Evolutionary conservation across 1,140 invertebrate genomes (phyloP), one percentile per base, ranked within the genome.

Genomic region (Drosophila yakuba): DNA sequence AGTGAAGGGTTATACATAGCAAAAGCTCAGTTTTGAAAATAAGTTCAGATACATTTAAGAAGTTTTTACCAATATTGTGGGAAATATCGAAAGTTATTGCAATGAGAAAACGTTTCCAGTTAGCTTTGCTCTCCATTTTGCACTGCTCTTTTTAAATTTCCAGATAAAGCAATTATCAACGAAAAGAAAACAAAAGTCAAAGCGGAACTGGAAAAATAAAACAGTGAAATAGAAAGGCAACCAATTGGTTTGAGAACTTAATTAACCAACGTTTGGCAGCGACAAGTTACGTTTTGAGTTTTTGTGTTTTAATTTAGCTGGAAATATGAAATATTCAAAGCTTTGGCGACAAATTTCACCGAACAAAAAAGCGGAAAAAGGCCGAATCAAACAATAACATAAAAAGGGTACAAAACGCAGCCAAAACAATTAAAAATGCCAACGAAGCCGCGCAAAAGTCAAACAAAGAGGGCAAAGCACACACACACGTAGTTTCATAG

Each of bases 361-460:
- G 44, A 78, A 52, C 23, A 55, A 47, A 58, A 57, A 35, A 11
- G 23, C 35, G 43, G 23, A 45, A 36, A 63, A 56, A 28, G 20
- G 36, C 61, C 66, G 45, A 67, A 66, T 66, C 45, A 67, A 67
- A 66, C 35, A 55, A 45, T 43, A 58, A 47, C n/a, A 52, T 2
- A 54, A 59, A 38, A 43, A 54, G 15, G 36, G 35, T 36, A 74
- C 64, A 52, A 75, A 76, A 76, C 73, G 43, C 76, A 83, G 44
- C n/a, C 45, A 60, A 62, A 83, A 88, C 75, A 86, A 88, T 86
- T 86, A 86, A 86, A 83, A 88, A 67, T 82, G 83, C 82, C 83
- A 88, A 82, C 82, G 54, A 74, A 82, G 82, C 82, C 88, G 56
- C 60, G 78, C 61, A 78, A 83, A 88, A 86, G 74, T 73, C 71